Conservation (phyloP, 2,888 invertebrate species). For the Euspilapteryx auroguttella region DNA sequence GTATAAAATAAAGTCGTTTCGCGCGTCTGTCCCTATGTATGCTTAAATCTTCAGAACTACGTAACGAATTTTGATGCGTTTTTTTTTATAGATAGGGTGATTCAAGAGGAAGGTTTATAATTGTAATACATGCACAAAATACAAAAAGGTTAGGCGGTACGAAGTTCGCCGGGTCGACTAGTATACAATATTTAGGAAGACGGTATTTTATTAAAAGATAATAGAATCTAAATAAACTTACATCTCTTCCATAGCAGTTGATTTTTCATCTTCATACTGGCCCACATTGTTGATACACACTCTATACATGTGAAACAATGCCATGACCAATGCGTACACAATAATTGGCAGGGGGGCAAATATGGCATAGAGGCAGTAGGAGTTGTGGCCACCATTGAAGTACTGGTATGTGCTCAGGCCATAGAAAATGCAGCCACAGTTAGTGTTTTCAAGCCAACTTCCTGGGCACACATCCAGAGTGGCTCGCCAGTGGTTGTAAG, state of each 20-base stretch:
- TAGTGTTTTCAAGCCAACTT: conserved; percentile 57
- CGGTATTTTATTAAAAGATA: too few species aligned
- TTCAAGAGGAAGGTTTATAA: too few species aligned
- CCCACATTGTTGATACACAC: conserved; percentile 64
- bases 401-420: conserved; percentile 62
- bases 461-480: conserved; percentile 67
- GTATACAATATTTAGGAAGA: too few species aligned
- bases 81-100: too few species aligned
- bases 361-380: conserved; percentile 68
- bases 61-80: too few species aligned
- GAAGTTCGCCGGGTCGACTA: too few species aligned
- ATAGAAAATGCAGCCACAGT: conserved; percentile 71
- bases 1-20: too few species aligned
- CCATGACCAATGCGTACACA: conserved; percentile 64
- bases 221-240: too few species aligned
- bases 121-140: too few species aligned
- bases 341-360: conserved; percentile 67
- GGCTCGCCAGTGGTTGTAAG: conserved; percentile 69
- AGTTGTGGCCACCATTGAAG: conserved; percentile 68
- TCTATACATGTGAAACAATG: conserved; percentile 69
- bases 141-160: too few species aligned
- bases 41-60: too few species aligned
- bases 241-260: conserved; percentile 51
- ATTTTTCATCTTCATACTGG: conserved; percentile 48
- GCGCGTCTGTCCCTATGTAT: too few species aligned